Evolutionary conservation across 2,888 invertebrate genomes (phyloP).

Genomic region (Thelaira solivaga): DNA sequence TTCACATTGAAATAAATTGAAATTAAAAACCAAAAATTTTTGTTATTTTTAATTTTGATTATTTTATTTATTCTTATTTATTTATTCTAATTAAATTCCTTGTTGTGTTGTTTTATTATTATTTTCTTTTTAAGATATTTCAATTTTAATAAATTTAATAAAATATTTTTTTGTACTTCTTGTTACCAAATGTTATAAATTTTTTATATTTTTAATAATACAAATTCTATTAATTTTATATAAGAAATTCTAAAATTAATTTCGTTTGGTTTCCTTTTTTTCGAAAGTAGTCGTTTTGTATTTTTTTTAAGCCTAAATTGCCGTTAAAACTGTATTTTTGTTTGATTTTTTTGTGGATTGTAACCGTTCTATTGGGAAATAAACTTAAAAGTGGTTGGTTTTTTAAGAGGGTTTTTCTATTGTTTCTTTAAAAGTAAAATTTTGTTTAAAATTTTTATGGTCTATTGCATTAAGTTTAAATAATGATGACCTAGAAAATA

Average conservation of each 20-base stretch:
- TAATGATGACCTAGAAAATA: slow-evolving; percentile 72
- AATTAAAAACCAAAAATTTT: too few species aligned
- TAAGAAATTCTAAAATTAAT: slow-evolving; percentile 50
- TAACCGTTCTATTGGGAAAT: slow-evolving; percentile 73
- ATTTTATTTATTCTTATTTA: too few species aligned
- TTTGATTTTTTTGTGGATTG: slow-evolving; percentile 28
- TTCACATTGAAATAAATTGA: too few species aligned
- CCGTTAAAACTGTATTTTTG: slow-evolving; percentile 47
- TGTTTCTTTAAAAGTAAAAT: slow-evolving; percentile 65
- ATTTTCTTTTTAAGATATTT: background rate
- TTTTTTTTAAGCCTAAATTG: slow-evolving; percentile 49
- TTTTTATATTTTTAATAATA: slow-evolving; percentile 3
- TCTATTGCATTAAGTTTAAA: slow-evolving; percentile 73
- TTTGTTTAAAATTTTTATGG: slow-evolving; percentile 68
- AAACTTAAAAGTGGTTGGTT: slow-evolving; percentile 73
- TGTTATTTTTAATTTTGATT: too few species aligned
- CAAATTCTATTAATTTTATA: slow-evolving; percentile 47
- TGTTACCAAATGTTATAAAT: slow-evolving; percentile 61
- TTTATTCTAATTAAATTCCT: slow-evolving; percentile 32
- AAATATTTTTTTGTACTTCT: slow-evolving; percentile 63
- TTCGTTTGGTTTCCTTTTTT: slow-evolving; percentile 44
- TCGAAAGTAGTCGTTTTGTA: slow-evolving; percentile 50
- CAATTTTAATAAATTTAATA: slow-evolving; percentile 32
- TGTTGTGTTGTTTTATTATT: slow-evolving; percentile 23
- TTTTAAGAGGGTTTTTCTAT: slow-evolving; percentile 66